Base-by-base conservation (phyloP, 2,113 vertebrate species). In the Desmodus rotundus region DNA sequence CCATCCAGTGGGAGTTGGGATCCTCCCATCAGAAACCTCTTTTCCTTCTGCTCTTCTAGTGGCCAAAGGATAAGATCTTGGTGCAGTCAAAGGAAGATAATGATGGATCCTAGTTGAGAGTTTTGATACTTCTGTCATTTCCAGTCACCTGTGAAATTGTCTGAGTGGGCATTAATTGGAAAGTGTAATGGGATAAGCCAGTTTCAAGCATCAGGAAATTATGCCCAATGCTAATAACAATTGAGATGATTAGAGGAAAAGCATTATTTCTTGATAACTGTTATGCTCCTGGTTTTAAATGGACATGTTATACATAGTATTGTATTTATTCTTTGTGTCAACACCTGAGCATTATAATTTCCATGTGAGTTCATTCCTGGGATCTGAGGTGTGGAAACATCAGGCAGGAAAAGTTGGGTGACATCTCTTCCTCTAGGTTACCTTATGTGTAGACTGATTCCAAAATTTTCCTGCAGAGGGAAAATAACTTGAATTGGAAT, bases 401-500 rank as follows among this genome's bases (percentile, higher is more conserved):
- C n/a, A 47, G 50, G 15, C 24, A 84, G 56, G 36, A 92, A 68
- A 61, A 87, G 2, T n/a, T 86, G 17, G 7, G 36, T 65, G 61
- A 52, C 12, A 70, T 43, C 5, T 52, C n/a, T 92, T 93, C n/a
- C 45, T 87, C 72, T 89, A 58, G 45, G 9, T 84, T 91, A 76
- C 20, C 92, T 1, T 72, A 52, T 67, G 17, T 63, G 58, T 45
- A 47, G 13, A 80, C 47, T 22, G 54, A 84, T 93, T 95, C 58
- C 83, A 96, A 61, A 92, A 28, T 72, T 89, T 86, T 81, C 41
- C 45, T 87, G 43, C n/a, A 93, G 72, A 72, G 93, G 67, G 52
- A 81, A 54, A 93, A 41, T 78, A 43, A 67, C 45, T 94, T 93
- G 87, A 63, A 50, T 38, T 91, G 70, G 84, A 92, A 93, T 72